A percentile compares a stretch with the other conserved stretches of the same genome.
Conservation (phyloP, 1,140 invertebrate species). For the Drosophila orena region DNA sequence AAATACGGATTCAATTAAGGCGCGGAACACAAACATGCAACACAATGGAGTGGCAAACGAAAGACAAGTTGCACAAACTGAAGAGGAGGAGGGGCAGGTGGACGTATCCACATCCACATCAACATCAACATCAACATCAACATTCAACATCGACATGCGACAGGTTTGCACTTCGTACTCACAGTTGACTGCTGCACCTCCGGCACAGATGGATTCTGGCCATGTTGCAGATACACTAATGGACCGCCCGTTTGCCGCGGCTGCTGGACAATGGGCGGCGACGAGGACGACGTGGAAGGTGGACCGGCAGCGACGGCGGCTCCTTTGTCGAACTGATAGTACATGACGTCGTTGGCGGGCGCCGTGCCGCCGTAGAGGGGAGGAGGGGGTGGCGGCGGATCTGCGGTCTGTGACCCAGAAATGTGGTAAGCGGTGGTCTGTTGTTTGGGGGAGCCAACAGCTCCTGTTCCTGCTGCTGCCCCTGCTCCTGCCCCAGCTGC, state of each 20-base stretch:
- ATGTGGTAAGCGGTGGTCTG: slow-evolving; percentile 79
- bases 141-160: slow-evolving; percentile 56
- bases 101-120: slow-evolving; percentile 20
- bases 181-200: slow-evolving; percentile 82
- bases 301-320: slow-evolving; percentile 36
- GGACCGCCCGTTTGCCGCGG: slow-evolving; percentile 72
- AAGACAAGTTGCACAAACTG: slow-evolving; percentile 39
- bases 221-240: slow-evolving; percentile 83
- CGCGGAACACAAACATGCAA: slow-evolving; percentile 42
- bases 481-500: slow-evolving; percentile 8
- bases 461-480: slow-evolving; percentile 5
- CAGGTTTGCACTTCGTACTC: slow-evolving; percentile 75
- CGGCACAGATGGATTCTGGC: slow-evolving; percentile 68
- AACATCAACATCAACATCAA: slow-evolving; percentile 27
- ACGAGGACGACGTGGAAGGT: slow-evolving; percentile 20
- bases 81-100: slow-evolving; percentile 19
- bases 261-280: slow-evolving; percentile 75
- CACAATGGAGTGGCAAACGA: slow-evolving; percentile 32
- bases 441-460: slow-evolving; percentile 60
- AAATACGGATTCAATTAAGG: slow-evolving; percentile 79
- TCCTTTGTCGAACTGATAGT: slow-evolving; percentile 84
- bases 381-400: slow-evolving; percentile 69
- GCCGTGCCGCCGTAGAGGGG: slow-evolving; percentile 74
- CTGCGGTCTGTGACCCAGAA: slow-evolving; percentile 80
- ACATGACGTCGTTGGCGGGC: slow-evolving; percentile 81